These are phyloP conservation scores for Blennius ocellaris DNA, from an alignment of 2,113 vertebrate genomes.

Conservation along the genomic window DNA sequence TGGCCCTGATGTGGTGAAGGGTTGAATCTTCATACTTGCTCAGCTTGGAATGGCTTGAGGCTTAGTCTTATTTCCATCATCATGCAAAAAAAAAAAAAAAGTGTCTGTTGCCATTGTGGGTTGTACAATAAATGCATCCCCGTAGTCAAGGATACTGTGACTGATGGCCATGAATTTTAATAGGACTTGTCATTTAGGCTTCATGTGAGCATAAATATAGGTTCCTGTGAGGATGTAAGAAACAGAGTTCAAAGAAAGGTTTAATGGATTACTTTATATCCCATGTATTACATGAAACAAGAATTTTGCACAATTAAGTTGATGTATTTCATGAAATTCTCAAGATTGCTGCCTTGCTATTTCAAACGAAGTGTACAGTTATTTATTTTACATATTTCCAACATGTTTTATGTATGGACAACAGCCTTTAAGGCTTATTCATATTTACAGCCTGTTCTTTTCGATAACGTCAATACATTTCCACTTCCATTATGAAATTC, in stretches of 20 bases:
- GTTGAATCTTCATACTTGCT: conserved; percentile 53
- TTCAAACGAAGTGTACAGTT: too few species aligned
- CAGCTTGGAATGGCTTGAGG: not conserved
- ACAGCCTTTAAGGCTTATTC: too few species aligned
- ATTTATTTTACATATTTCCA: too few species aligned
- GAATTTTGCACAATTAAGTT: not conserved
- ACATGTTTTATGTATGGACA: too few species aligned
- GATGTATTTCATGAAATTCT: conserved; percentile 17
- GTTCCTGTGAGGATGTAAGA: conserved; percentile 12
- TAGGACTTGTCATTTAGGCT: conserved; percentile 19
- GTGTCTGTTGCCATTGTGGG: conserved; percentile 14
- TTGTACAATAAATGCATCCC: conserved; percentile 23
- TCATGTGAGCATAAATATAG: conserved; percentile 30
- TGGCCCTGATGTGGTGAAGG: conserved; percentile 6
- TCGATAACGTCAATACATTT: too few species aligned
- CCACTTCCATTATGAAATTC: too few species aligned
- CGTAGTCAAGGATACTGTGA: conserved; percentile 2
- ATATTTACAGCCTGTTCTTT: too few species aligned
- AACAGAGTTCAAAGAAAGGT: conserved; percentile 39
- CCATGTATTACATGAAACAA: conserved; percentile 5
- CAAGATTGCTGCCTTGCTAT: not conserved
- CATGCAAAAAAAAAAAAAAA: not conserved
- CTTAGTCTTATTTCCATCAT: conserved; percentile 32
- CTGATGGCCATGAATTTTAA: conserved; percentile 32
- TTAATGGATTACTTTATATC: conserved; percentile 37